phyloP scores from a whole-genome alignment of 2,113 vertebrate genomes.

The Galeopterus variegatus region DNA sequence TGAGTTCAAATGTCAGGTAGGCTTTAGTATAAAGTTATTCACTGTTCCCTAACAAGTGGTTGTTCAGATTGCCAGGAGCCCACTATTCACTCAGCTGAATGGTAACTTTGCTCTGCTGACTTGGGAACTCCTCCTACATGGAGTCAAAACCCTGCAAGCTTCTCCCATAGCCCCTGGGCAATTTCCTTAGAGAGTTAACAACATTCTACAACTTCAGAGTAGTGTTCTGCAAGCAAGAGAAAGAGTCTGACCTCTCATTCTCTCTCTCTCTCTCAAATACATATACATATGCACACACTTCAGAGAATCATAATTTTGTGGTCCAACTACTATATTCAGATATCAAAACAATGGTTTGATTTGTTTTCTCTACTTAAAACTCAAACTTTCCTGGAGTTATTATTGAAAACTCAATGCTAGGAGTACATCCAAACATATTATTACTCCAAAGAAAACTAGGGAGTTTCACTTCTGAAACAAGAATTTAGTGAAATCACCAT shows the following conservation, averaged over 20 bases:
- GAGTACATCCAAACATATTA: neutral
- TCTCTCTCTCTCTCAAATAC: neutral
- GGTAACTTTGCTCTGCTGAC: neutral
- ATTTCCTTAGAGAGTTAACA: neutral
- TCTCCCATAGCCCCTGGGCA: neutral
- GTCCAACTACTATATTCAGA: neutral
- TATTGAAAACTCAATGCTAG: neutral
- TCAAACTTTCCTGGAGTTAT: neutral
- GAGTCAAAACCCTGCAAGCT: neutral
- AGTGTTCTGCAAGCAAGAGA: conserved; percentile 19
- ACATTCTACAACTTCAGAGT: neutral
- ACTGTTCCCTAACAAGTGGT: neutral
- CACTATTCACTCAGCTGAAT: neutral
- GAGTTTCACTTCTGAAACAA: neutral
- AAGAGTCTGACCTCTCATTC: neutral
- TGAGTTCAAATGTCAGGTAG: neutral
- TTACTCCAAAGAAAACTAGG: conserved; percentile 10
- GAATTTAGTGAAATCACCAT: conserved; percentile 9
- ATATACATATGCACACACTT: neutral
- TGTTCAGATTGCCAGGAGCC: neutral
- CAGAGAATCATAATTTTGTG: neutral
- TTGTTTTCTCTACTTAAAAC: conserved; percentile 37
- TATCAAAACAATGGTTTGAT: neutral
- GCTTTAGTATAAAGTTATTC: neutral
- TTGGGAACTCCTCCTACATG: neutral